Base-by-base conservation (phyloP, 2,888 invertebrate genomes). In the Monopis laevigella region DNA sequence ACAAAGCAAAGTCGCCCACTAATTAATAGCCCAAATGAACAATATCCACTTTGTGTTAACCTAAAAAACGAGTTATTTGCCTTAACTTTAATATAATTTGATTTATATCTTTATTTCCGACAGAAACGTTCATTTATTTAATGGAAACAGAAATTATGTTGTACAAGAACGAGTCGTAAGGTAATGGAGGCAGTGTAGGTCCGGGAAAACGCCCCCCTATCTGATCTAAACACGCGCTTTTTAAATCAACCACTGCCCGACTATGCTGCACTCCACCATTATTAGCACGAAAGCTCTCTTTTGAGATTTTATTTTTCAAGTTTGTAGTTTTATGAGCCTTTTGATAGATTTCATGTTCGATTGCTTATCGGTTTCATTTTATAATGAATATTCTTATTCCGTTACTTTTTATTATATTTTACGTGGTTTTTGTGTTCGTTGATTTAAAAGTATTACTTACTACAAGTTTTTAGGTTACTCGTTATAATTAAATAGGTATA, bases 171-270 rank as follows among this genome's bases (percentile, higher is more conserved):
- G 29, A 6, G 28, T 28, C 19, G 29, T 28, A 27, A 28, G 8
- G 12, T 40, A 40, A 40, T 40, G 40, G 40, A 29, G 32, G 32
- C 32, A 32, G 29, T 18, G 26, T 17, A 7, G 40, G 39, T 39
- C 40, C 26, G 13, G 40, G 40, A 26, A 21, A 36, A 28, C 36
- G 42, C 42, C 42, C 21, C 45, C 55, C 16, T 65, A 68, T 68
- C 68, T 52, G 68, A 68, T 66, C 48, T 43, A 51, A 55, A 55
- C 68, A 68, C 66, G 65, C 67, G 63, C 61, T 64, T 64, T 68
- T 60, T 60, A 55, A 65, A 66, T 66, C 61, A 66, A 56, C 53
- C 52, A 43, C 44, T 47, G 49, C 46, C 36, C 32, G 13, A 10
- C 2, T 17, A 3, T 8, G 3, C 10, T n/a, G n/a, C 16, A 56